A percentile compares a stretch with the other conserved stretches of the same genome.
Conservation (phyloP, 1,140 invertebrate genomes). For the Drosophila sp. region DNA sequence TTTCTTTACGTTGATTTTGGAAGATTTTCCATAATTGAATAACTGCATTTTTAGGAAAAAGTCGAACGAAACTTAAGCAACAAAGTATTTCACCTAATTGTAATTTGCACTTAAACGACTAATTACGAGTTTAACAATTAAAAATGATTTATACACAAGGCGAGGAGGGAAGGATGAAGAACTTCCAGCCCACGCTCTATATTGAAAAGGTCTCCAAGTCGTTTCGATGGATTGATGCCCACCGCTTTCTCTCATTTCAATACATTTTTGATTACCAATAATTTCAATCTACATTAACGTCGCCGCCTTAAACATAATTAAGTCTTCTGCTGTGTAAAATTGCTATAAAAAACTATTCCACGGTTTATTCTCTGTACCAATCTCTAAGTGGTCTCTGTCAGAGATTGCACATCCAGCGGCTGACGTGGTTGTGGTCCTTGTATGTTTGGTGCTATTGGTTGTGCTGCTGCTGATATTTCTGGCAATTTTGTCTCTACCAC, state of each 20-base stretch:
- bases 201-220: slow-evolving; percentile 36
- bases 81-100: slow-evolving; percentile 69
- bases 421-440: slow-evolving; percentile 57
- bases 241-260: background rate
- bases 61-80: slow-evolving; percentile 56
- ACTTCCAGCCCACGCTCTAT: slow-evolving; percentile 23
- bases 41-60: slow-evolving; percentile 12
- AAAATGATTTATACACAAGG: slow-evolving; percentile 73
- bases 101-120: slow-evolving; percentile 22
- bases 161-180: slow-evolving; percentile 28
- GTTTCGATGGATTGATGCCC: slow-evolving; percentile 32
- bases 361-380: slow-evolving; percentile 33
- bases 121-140: slow-evolving; percentile 59
- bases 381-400: slow-evolving; percentile 24
- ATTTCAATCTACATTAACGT: slow-evolving; percentile 20
- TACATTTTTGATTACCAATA: slow-evolving; percentile 14
- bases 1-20: background rate
- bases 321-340: slow-evolving; percentile 81
- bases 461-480: slow-evolving; percentile 21
- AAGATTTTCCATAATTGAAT: background rate
- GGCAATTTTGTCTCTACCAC: slow-evolving; percentile 53
- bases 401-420: slow-evolving; percentile 46
- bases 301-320: slow-evolving; percentile 73
- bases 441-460: slow-evolving; percentile 11
- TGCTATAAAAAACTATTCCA: slow-evolving; percentile 74